Conservation (phyloP, 2,797 vertebrate species). For the Tragopan temminckii region DNA sequence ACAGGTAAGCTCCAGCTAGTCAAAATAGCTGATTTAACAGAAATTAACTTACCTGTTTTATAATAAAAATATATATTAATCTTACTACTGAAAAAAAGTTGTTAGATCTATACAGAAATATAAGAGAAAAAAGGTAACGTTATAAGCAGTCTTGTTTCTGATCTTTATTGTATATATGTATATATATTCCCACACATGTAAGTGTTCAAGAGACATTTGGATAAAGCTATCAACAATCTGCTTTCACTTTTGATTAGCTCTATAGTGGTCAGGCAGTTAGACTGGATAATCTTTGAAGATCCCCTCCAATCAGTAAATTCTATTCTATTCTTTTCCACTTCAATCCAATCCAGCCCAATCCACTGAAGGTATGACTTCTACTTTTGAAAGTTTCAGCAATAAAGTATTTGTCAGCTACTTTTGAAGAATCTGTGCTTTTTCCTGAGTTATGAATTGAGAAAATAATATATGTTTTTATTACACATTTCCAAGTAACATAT, state of each 20-base stretch:
- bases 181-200: neutral
- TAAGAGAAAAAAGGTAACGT: neutral
- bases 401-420: neutral
- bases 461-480: neutral
- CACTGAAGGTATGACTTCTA: neutral
- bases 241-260: neutral
- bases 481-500: accelerated
- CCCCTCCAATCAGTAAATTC: neutral
- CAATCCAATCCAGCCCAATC: neutral
- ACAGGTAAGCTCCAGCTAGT: neutral
- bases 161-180: neutral
- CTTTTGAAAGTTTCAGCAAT: neutral
- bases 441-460: neutral
- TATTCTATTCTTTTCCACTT: neutral
- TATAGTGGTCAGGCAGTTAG: neutral
- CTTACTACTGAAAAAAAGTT: neutral
- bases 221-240: neutral
- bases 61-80: neutral
- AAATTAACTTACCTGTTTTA: neutral
- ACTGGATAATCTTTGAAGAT: neutral
- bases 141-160: neutral
- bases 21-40: neutral
- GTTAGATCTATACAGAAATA: neutral
- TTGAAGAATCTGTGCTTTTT: neutral
- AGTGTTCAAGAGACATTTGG: neutral